Evolutionary conservation across 2,113 vertebrate species (phyloP).

Genomic region (Cranoglanis bouderius): DNA sequence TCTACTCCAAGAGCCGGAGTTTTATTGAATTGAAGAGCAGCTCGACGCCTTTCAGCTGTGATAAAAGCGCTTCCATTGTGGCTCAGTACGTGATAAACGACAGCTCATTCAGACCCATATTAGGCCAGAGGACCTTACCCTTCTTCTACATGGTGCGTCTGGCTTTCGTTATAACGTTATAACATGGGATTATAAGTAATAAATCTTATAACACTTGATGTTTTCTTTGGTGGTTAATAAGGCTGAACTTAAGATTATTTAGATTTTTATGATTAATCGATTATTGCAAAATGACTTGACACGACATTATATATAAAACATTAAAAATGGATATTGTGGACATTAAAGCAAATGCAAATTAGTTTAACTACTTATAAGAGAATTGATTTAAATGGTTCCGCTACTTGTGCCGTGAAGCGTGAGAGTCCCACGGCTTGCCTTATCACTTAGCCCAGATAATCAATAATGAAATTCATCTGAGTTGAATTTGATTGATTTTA

Average conservation of each 20-base stretch:
- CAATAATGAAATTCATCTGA: too few species aligned
- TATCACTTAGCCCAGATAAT: background rate
- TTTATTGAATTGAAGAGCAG: constrained; percentile 65
- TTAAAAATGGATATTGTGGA: too few species aligned
- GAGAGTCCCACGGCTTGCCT: too few species aligned
- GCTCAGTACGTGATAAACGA: constrained; percentile 70
- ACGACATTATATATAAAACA: background rate
- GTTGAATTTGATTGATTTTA: too few species aligned
- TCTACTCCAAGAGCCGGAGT: constrained; percentile 72
- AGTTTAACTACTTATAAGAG: too few species aligned
- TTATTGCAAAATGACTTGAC: background rate
- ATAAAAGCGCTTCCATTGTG: constrained; percentile 33
- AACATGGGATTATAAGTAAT: background rate
- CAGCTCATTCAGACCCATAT: constrained; percentile 50
- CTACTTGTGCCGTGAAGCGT: too few species aligned
- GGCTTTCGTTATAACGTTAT: background rate
- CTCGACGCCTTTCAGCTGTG: constrained; percentile 57
- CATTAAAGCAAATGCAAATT: too few species aligned
- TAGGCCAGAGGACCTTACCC: constrained; percentile 20
- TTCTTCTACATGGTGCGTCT: constrained; percentile 69
- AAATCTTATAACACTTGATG: background rate
- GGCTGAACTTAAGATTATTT: background rate
- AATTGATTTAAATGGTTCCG: too few species aligned
- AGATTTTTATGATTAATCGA: background rate
- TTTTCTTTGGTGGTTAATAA: background rate